phyloP scores from a whole-genome alignment of 2,113 vertebrate species.

The Climacteris rufus region DNA sequence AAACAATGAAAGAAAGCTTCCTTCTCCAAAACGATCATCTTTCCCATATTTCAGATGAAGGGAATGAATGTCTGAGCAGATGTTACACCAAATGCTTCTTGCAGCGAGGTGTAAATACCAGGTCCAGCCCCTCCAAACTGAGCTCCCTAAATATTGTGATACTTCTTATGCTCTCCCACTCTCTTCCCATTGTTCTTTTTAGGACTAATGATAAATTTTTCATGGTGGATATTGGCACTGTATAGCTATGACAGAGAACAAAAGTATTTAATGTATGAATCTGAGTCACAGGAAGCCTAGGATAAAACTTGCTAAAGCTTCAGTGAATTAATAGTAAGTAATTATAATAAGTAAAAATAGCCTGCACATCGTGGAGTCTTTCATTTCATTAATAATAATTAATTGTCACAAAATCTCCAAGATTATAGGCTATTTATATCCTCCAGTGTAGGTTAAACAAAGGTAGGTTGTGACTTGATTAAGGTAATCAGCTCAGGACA shows the following conservation, averaged over 20 bases:
- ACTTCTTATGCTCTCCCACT: not conserved
- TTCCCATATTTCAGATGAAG: not conserved
- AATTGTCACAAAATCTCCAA: not conserved
- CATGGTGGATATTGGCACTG: not conserved
- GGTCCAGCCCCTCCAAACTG: not conserved
- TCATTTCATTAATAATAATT: constrained; percentile 29
- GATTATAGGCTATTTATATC: constrained; percentile 16
- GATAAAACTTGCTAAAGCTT: constrained; percentile 1
- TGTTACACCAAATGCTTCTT: not conserved
- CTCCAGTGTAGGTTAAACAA: not conserved
- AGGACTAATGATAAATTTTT: not conserved
- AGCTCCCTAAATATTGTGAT: not conserved
- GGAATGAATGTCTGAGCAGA: not conserved
- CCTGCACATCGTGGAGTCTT: not conserved
- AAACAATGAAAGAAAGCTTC: not conserved
- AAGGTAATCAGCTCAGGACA: not conserved
- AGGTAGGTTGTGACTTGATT: not conserved
- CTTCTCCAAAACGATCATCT: not conserved
- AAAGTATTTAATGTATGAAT: not conserved
- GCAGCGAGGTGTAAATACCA: not conserved
- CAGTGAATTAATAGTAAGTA: not conserved
- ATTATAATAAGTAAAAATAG: constrained; percentile 44
- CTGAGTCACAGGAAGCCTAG: not conserved
- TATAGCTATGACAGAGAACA: not conserved
- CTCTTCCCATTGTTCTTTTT: not conserved